Evolutionary conservation across 1,140 invertebrate genomes (phyloP).

Genomic region (Drosophila seguyi): DNA sequence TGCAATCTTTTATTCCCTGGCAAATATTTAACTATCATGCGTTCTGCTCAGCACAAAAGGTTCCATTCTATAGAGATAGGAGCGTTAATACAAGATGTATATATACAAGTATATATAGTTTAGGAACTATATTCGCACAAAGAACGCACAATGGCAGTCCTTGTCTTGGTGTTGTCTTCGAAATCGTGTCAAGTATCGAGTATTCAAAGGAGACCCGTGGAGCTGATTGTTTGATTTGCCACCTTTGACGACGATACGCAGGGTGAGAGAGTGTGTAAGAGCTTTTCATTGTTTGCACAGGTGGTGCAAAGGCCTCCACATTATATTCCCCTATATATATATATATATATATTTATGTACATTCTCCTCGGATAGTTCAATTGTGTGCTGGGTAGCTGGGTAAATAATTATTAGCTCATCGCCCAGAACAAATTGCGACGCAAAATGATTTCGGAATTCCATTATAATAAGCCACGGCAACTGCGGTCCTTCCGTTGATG

Average conservation of each 20-base stretch:
- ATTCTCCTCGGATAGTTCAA: constrained; percentile 49
- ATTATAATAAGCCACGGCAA: constrained; percentile 42
- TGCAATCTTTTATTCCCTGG: no score
- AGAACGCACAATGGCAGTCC: constrained; percentile 67
- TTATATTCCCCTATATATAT: constrained; percentile 8
- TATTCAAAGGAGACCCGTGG: constrained; percentile 31
- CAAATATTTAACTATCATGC: constrained; percentile 68
- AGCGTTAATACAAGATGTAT: no score
- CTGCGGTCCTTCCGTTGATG: constrained; percentile 70
- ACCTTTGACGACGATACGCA: constrained; percentile 22
- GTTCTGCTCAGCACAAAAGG: constrained; percentile 46
- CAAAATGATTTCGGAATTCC: constrained; percentile 49
- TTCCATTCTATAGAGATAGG: no score
- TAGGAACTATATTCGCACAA: constrained; percentile 42
- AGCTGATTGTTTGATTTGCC: constrained; percentile 67
- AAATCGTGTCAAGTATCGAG: constrained; percentile 80
- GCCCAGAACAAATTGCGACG: constrained; percentile 48
- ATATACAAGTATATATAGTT: no score
- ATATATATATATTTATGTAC: background rate
- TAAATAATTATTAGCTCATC: constrained; percentile 67
- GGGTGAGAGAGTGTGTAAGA: constrained; percentile 23
- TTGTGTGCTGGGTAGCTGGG: constrained; percentile 37
- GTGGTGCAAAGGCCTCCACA: constrained; percentile 42
- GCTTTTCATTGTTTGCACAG: constrained; percentile 80
- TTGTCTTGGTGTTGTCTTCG: constrained; percentile 57